These are phyloP conservation scores for Lasioglossum baleicum DNA, from an alignment of 1,140 invertebrate genomes.

Conservation along the genomic window DNA sequence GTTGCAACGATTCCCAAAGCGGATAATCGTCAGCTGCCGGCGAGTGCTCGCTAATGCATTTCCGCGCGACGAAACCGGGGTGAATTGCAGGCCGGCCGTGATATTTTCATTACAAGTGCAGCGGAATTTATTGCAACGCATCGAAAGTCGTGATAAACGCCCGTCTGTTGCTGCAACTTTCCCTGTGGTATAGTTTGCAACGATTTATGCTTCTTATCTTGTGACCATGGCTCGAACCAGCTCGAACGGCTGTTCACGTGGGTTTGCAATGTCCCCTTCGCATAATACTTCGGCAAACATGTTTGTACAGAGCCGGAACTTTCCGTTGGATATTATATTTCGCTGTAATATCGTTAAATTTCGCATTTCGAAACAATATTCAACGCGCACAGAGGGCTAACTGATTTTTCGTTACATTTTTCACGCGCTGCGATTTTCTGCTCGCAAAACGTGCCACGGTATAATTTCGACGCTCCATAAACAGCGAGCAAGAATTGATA, in stretches of 20 bases:
- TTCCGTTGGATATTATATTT: background rate
- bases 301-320: too few species aligned
- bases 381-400: too few species aligned
- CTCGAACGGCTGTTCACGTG: too few species aligned
- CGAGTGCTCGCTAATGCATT: background rate
- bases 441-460: too few species aligned
- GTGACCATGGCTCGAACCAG: background rate
- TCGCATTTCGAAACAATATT: too few species aligned
- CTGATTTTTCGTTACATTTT: too few species aligned
- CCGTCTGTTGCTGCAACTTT: background rate
- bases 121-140: background rate
- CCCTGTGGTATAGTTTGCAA: background rate
- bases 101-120: background rate
- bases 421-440: too few species aligned
- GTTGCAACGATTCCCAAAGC: too few species aligned
- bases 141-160: background rate
- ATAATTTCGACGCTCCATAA: too few species aligned
- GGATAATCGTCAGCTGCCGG: background rate
- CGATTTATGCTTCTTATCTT: slow-evolving; percentile 18
- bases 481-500: background rate
- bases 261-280: background rate
- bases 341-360: too few species aligned
- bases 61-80: background rate
- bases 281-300: too few species aligned
- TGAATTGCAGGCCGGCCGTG: background rate